A percentile compares a stretch with the other conserved stretches of the same genome.
Conservation (phyloP, 2,888 invertebrate genomes). For the Sacculina carcini region DNA sequence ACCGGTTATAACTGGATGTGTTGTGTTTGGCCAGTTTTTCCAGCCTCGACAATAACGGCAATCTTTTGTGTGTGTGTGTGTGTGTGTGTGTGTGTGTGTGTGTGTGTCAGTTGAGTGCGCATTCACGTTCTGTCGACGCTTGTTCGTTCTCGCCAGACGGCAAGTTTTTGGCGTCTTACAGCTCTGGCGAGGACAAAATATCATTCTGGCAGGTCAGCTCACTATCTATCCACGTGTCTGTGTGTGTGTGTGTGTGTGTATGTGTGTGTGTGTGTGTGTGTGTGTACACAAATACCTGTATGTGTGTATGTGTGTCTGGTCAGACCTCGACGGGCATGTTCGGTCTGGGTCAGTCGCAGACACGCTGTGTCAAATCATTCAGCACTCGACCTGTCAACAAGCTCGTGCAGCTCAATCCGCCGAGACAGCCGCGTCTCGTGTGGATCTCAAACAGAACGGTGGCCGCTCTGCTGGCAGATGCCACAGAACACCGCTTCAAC, state of each 20-base stretch:
- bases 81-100: neutral
- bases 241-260: neutral
- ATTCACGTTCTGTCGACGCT: constrained; percentile 66
- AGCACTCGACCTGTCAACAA: constrained; percentile 78
- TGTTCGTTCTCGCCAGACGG: constrained; percentile 91
- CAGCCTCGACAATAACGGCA: neutral
- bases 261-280: neutral
- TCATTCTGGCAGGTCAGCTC: constrained; percentile 96
- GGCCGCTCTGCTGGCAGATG: constrained; percentile 79
- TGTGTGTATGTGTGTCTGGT: constrained; percentile 4
- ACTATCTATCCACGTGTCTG: too few relatives aligned
- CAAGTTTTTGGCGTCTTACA: constrained; percentile 84
- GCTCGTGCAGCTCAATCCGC: constrained; percentile 56
- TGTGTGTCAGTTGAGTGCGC: constrained; percentile 53
- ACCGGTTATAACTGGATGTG: too few relatives aligned
- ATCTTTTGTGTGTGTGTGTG: neutral
- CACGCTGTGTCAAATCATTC: constrained; percentile 81
- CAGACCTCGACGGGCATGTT: constrained; percentile 65
- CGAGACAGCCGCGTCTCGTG: constrained; percentile 66
- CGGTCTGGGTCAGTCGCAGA: constrained; percentile 88
- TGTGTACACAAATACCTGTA: neutral
- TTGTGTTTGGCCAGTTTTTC: neutral
- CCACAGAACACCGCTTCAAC: constrained; percentile 64
- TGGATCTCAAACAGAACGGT: constrained; percentile 88
- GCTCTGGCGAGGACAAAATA: constrained; percentile 70